Evolutionary conservation across 2,113 vertebrate species (phyloP), one percentile per base, ranked within the genome.

Genomic region (Elanus axillaris): DNA sequence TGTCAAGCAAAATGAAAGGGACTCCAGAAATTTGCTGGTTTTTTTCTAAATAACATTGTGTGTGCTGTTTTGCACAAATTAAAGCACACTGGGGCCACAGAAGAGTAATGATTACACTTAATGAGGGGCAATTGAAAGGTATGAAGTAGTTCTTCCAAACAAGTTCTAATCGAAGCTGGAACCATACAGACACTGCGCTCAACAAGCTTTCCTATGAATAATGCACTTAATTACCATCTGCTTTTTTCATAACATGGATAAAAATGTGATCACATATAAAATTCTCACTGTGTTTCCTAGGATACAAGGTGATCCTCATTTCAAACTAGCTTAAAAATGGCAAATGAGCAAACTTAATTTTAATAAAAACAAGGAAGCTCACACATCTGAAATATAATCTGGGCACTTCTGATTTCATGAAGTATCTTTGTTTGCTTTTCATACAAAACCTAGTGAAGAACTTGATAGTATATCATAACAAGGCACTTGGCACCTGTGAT

Each of bases 301-400:
- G 97, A 97, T 98, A 98, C 97, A 97, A 97, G 98, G 97, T 86
- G 88, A 98, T 97, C 97, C 96, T 97, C 97, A 98, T 98, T 98
- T 98, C 97, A 96, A 96, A 97, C 90, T 96, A 96, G 90, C 95
- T 97, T 97, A 94, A 93, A 98, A 98, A 97, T 96, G 96, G 95
- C 95, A 98, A 98, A 97, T 95, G 95, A 98, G 90, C 91, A 96
- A 98, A 97, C 94, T 98, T 98, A 97, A 98, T 98, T 98, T 98
- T 98, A 98, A 98, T 98, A 96, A 98, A 98, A 98, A 96, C 87
- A 97, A 96, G 97, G 93, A 97, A 98, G 96, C 97, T 97, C 95
- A 94, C 87, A 95, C 60, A 88, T 63, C 36, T 97, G 95, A 98
- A 98, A 97, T 96, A 97, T 94, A 97, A 98, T 96, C 96, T 95